Conservation (phyloP, 2,888 invertebrate genomes). For the Drosophila conformis region DNA sequence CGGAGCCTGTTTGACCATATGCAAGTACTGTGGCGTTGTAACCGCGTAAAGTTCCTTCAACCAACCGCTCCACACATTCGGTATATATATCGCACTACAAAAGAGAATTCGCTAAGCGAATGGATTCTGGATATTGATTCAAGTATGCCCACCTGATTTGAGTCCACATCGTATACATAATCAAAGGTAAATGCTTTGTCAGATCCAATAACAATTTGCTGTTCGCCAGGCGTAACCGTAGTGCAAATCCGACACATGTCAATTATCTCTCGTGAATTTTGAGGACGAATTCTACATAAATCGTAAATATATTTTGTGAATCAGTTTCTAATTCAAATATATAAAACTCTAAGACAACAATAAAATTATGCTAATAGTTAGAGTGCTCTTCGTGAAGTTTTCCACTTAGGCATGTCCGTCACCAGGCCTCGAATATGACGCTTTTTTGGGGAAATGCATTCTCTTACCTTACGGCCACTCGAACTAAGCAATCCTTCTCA, state of each 20-base stretch:
- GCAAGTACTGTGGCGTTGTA: constrained; percentile 99
- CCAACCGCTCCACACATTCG: constrained; percentile 92
- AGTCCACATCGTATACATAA: constrained; percentile 94
- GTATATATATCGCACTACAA: constrained; percentile 89
- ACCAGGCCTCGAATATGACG: not conserved
- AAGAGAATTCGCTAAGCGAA: not conserved
- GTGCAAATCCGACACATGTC: constrained; percentile 98
- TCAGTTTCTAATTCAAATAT: not conserved
- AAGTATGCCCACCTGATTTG: constrained; percentile 87
- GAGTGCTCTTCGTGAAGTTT: not conserved
- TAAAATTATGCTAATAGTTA: not conserved
- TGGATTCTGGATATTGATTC: not conserved
- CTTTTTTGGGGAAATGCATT: not conserved
- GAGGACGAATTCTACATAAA: constrained; percentile 93
- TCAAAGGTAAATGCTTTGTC: constrained; percentile 99
- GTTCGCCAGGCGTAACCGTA: constrained; percentile 94
- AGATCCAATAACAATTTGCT: constrained; percentile 95
- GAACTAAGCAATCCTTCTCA: constrained; percentile 87
- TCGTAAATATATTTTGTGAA: not conserved
- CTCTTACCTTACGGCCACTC: constrained; percentile 89
- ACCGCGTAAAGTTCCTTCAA: constrained; percentile 97
- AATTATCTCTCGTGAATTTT: constrained; percentile 95
- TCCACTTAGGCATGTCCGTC: not conserved
- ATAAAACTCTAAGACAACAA: not conserved
- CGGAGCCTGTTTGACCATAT: constrained; percentile 99